Evolutionary conservation across 2,113 vertebrate species (phyloP).

Genomic region (Gorsachius goisagi): DNA sequence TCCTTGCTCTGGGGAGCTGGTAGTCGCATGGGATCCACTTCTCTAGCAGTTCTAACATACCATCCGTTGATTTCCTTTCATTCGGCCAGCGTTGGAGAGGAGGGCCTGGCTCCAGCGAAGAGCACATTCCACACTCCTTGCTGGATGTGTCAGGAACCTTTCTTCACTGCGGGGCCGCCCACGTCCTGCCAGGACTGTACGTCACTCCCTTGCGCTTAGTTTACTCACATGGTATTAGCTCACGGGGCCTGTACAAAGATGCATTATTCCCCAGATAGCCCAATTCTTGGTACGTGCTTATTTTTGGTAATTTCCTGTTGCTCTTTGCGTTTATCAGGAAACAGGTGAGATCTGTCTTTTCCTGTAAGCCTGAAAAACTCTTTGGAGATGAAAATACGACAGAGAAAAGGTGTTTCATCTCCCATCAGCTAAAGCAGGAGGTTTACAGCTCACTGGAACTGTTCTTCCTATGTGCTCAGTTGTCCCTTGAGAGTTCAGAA

Average conservation of each 20-base stretch:
- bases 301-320: neutral
- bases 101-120: neutral
- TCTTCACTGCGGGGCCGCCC: accelerated
- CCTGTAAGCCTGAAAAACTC: neutral
- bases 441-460: slow-evolving; percentile 60
- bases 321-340: neutral
- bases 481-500: slow-evolving; percentile 69
- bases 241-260: neutral
- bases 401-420: neutral
- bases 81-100: neutral
- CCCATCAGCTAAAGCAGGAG: slow-evolving; percentile 45
- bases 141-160: neutral
- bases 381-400: neutral
- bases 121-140: neutral
- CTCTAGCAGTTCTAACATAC: neutral
- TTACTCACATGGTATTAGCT: neutral
- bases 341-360: neutral
- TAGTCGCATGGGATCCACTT: neutral
- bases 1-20: neutral
- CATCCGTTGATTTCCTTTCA: neutral
- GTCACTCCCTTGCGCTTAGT: neutral
- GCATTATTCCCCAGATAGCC: neutral
- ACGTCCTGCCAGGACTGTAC: neutral
- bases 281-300: neutral
- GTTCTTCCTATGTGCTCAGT: slow-evolving; percentile 62